These are phyloP conservation scores for Teleogryllus occipitalis DNA, from an alignment of 1,140 invertebrate species.

Conservation along the genomic window DNA sequence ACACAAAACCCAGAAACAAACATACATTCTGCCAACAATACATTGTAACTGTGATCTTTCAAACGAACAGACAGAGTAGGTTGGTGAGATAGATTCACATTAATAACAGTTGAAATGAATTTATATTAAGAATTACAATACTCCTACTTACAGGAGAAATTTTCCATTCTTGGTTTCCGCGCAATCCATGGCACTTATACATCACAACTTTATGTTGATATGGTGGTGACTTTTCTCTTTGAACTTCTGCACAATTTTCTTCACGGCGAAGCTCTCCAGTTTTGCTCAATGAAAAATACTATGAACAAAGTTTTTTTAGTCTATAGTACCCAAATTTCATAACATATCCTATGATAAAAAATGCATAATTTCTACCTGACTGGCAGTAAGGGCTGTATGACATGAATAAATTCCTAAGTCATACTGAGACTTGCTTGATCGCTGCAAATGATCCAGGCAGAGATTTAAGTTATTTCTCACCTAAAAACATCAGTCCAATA, in stretches of 20 bases:
- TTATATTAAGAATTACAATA: too few species aligned
- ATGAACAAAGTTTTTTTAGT: not conserved
- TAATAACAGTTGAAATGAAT: too few species aligned
- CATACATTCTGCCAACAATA: too few species aligned
- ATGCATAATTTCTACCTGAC: not conserved
- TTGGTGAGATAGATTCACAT: too few species aligned
- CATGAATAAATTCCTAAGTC: not conserved
- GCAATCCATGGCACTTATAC: not conserved
- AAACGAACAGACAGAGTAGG: too few species aligned
- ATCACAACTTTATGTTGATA: not conserved
- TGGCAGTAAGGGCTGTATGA: not conserved
- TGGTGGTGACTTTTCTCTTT: not conserved
- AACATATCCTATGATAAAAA: not conserved
- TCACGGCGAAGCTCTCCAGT: not conserved
- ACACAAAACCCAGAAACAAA: too few species aligned
- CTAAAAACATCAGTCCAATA: not conserved
- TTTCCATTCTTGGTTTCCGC: constrained; percentile 1
- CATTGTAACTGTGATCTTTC: too few species aligned
- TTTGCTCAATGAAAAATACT: not conserved
- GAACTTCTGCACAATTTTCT: not conserved
- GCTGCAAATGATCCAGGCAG: not conserved
- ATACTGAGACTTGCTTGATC: not conserved
- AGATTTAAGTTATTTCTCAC: not conserved
- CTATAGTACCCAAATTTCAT: too few species aligned
- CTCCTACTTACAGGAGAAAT: not conserved